A percentile compares a stretch with the other conserved stretches of the same genome.
phyloP scores from a whole-genome alignment of 2,888 invertebrate genomes.

The Drosophila eohydei region DNA sequence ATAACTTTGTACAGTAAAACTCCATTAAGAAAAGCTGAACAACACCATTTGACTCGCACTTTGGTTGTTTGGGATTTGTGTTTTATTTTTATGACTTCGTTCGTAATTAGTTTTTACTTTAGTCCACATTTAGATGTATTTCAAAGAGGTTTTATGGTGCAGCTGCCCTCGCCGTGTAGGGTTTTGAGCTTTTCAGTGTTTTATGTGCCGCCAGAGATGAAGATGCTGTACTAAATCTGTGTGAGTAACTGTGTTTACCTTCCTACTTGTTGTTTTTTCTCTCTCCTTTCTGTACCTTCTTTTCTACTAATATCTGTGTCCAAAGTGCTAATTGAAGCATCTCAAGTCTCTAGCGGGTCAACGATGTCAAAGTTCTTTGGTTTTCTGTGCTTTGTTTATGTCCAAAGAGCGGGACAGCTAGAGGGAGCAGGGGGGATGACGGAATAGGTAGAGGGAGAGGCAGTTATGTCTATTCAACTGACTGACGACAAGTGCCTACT shows the following conservation, averaged over 20 bases:
- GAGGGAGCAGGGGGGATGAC: background rate
- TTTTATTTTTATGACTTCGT: slow-evolving; percentile 51
- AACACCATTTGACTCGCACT: slow-evolving; percentile 54
- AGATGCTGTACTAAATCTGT: slow-evolving; percentile 52
- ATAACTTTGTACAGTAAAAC: slow-evolving; percentile 27
- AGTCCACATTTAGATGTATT: slow-evolving; percentile 53
- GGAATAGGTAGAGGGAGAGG: background rate
- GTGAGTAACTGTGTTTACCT: slow-evolving; percentile 56
- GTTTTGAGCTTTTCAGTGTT: slow-evolving; percentile 29
- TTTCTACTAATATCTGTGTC: slow-evolving; percentile 73
- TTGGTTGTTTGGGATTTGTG: slow-evolving; percentile 46
- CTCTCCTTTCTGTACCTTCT: slow-evolving; percentile 32
- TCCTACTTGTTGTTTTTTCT: background rate
- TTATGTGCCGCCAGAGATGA: slow-evolving; percentile 33
- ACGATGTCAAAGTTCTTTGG: slow-evolving; percentile 64
- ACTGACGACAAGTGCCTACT: slow-evolving; percentile 77
- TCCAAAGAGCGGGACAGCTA: background rate
- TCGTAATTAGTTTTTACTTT: slow-evolving; percentile 71
- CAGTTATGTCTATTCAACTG: slow-evolving; percentile 20
- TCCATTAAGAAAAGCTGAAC: slow-evolving; percentile 27
- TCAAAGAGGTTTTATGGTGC: slow-evolving; percentile 49
- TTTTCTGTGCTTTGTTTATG: slow-evolving; percentile 51
- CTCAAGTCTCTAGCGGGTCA: slow-evolving; percentile 50
- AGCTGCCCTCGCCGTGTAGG: slow-evolving; percentile 18
- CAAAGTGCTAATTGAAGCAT: slow-evolving; percentile 78